These are phyloP conservation scores for Rynchops niger DNA, from an alignment of 2,113 vertebrate species.

Conservation along the genomic window DNA sequence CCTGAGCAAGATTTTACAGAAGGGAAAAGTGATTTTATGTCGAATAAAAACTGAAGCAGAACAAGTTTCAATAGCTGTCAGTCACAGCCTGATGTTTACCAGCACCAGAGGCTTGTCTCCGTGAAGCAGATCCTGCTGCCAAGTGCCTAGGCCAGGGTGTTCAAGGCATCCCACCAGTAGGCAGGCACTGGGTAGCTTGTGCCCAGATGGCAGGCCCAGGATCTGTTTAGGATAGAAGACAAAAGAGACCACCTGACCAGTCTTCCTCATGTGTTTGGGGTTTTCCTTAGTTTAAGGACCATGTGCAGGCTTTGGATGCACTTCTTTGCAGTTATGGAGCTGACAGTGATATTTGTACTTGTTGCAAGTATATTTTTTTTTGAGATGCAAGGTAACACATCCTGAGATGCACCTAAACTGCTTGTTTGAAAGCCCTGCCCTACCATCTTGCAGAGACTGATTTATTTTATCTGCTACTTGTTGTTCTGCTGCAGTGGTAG, in stretches of 20 bases:
- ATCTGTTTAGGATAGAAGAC: background rate
- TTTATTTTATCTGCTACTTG: background rate
- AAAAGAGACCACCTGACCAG: background rate
- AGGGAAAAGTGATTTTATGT: background rate
- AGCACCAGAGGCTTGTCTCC: background rate
- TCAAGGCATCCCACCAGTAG: background rate
- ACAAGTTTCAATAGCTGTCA: background rate
- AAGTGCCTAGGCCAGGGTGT: background rate
- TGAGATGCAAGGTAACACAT: background rate
- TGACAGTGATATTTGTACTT: background rate
- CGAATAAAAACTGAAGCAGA: background rate
- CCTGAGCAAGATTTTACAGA: accelerated
- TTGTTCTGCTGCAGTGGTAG: background rate
- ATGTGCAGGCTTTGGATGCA: background rate
- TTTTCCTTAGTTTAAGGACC: background rate
- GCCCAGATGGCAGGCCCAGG: background rate
- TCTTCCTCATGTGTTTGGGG: accelerated
- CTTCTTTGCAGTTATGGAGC: background rate
- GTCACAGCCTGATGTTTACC: background rate
- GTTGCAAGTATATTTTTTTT: background rate
- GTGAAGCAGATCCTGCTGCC: accelerated
- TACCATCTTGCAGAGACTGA: background rate
- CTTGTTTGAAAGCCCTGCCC: background rate
- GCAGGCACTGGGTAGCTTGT: background rate
- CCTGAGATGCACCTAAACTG: background rate